These are phyloP conservation scores for Rhopalosiphum maidis DNA, from an alignment of 1,140 invertebrate genomes.

Conservation along the genomic window DNA sequence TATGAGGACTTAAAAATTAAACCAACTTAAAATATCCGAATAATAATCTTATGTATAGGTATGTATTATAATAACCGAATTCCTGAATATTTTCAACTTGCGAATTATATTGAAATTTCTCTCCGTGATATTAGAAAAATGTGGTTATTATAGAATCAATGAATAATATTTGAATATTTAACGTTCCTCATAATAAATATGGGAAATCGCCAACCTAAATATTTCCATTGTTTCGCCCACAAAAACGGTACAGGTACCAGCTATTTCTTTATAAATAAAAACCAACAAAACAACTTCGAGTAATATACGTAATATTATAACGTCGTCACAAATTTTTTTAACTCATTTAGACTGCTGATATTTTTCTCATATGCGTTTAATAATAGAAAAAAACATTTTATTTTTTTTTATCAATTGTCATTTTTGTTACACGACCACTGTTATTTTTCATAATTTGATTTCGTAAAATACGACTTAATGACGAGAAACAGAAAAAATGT, in stretches of 20 bases:
- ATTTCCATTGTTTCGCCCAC: not conserved
- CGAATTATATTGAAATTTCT: constrained; percentile 1
- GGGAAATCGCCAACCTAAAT: not conserved
- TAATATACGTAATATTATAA: not conserved
- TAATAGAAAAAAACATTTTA: not conserved
- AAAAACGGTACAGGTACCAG: not conserved
- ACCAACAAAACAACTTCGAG: not conserved
- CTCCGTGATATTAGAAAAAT: not conserved
- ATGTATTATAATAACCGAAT: not conserved
- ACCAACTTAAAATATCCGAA: not conserved
- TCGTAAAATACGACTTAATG: not conserved
- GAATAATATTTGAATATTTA: constrained; percentile 22
- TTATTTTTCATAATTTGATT: not conserved
- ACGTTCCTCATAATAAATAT: not conserved
- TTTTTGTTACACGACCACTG: no score
- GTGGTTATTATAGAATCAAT: not conserved
- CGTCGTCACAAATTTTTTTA: not conserved
- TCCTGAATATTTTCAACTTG: not conserved
- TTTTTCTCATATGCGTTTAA: not conserved
- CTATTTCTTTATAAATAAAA: not conserved
- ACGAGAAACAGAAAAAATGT: not conserved
- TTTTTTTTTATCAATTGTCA: not conserved
- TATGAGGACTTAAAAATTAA: not conserved
- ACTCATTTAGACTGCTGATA: not conserved
- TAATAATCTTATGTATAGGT: not conserved